These are phyloP conservation scores for Ibycter americanus DNA, from an alignment of 2,797 vertebrate genomes.

Conservation along the genomic window DNA sequence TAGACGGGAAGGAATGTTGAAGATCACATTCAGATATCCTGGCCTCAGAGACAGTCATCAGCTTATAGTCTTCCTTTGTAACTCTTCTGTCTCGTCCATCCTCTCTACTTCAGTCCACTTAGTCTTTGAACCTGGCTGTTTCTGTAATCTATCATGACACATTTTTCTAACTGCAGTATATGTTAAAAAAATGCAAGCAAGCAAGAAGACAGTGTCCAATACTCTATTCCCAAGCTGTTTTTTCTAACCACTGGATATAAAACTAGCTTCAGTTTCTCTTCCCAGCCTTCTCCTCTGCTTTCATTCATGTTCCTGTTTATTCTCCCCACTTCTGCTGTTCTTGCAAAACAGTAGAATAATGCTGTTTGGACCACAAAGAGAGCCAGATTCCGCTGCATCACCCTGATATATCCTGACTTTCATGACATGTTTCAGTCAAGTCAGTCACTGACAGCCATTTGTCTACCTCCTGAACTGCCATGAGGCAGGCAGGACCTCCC, in stretches of 20 bases:
- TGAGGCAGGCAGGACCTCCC: background rate
- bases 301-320: background rate
- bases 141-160: background rate
- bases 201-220: fast-evolving
- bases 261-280: background rate
- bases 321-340: background rate
- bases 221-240: background rate
- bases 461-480: background rate
- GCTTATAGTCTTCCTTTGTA: background rate
- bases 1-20: background rate
- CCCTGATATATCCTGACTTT: background rate
- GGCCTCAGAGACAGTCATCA: background rate
- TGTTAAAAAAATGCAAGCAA: background rate
- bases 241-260: background rate
- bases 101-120: background rate
- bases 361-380: background rate
- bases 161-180: background rate
- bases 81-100: background rate
- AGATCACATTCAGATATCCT: background rate
- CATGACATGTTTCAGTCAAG: background rate
- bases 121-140: background rate
- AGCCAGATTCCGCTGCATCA: fast-evolving
- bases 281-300: background rate
- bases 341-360: background rate
- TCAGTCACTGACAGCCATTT: background rate